Evolutionary conservation across 2,888 invertebrate species (phyloP).

Genomic region (Halictus ligatus): DNA sequence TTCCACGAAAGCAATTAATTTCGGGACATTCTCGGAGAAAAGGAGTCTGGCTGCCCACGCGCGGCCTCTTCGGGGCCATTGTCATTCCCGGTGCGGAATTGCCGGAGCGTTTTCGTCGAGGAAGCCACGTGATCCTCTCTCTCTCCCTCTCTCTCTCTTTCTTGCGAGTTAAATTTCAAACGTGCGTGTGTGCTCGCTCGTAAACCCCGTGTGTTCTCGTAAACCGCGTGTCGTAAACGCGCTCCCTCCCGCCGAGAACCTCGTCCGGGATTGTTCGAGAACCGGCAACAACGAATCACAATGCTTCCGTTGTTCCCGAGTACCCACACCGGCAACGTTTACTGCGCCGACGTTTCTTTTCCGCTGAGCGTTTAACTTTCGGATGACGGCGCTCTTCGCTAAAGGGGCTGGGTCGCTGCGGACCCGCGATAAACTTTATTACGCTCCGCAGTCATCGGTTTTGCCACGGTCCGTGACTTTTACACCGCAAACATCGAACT

Average conservation of each 20-base stretch:
- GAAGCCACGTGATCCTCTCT: slow-evolving; percentile 3
- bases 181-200: slow-evolving; percentile 25
- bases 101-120: background rate
- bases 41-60: slow-evolving; percentile 3
- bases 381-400: background rate
- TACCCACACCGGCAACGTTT: background rate
- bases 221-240: slow-evolving; percentile 47
- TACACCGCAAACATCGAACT: background rate
- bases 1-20: slow-evolving; percentile 70
- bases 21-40: slow-evolving; percentile 36
- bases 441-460: background rate
- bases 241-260: slow-evolving; percentile 22
- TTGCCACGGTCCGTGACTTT: background rate
- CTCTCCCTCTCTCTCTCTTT: background rate
- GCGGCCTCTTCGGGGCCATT: background rate
- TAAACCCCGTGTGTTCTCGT: slow-evolving; percentile 32
- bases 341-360: background rate
- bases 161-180: slow-evolving; percentile 35
- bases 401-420: background rate
- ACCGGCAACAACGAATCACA: slow-evolving; percentile 26
- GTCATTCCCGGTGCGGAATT: slow-evolving; percentile 1
- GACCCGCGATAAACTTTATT: slow-evolving; percentile 2
- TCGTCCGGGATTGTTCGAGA: background rate
- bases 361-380: background rate
- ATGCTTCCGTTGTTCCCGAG: slow-evolving; percentile 17